Base-by-base conservation (phyloP, 1,140 invertebrate species). In the Leptonema lineaticorne region DNA sequence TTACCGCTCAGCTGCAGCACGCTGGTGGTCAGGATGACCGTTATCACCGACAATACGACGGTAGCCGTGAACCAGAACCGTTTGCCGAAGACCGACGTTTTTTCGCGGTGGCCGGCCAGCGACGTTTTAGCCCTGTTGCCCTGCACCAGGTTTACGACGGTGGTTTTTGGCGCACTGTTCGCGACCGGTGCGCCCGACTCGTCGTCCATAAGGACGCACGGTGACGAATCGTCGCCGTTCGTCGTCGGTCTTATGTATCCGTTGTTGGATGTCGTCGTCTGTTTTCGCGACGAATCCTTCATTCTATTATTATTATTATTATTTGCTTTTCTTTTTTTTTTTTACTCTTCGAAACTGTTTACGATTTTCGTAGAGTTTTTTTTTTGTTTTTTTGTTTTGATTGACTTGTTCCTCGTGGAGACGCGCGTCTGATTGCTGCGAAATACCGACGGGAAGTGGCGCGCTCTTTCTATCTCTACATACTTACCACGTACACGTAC, bases 91-190 rank as follows among this genome's bases (percentile, higher is more conserved):
- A n/a, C 7, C 41, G 46, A 33, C 16, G 7, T 30, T 41, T 41
- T 26, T n/a, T 5, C 16, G 27, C n/a, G 45, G 26, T 16, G 18
- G 8, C 16, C 26, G 37, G 24, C 20, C 46, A 16, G 16, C 2
- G 63, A 11, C 8, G 50, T 71, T 53, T 65, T 53, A 0, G 70
- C 46, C 67, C 62, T 65, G 18, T 53, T 26, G 3, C 53, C 53
- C 14, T 66, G 62, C 2, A 48, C 70, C 57, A 71, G 66, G 56
- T 66, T 67, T 22, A 71, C 70, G 33, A 71, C 70, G 14, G 70
- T 71, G 30, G 48, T 46, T 41, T 63, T 28, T 24, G 69, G 60
- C 8, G 20, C 16, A 7, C 16, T 24, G 30, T 5, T 5, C 30
- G 30, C 5, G 11, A 6, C 11, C 5, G 5, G 5, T 5, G 30